phyloP scores from a whole-genome alignment of 2,113 vertebrate genomes.

The Gallinago jamesoni region DNA sequence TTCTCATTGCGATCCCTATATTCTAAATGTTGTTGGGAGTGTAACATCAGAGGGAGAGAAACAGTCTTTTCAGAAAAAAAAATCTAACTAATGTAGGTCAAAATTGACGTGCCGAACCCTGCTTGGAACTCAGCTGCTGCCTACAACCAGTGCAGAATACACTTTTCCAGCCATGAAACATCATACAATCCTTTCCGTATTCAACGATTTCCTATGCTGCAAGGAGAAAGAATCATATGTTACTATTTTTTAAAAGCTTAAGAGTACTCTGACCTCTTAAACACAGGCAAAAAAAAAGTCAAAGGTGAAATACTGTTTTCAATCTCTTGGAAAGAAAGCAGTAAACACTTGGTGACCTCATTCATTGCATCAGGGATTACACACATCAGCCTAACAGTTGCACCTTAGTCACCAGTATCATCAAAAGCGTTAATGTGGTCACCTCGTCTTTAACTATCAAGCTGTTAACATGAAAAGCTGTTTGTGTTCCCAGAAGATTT shows the following conservation, averaged over 20 bases:
- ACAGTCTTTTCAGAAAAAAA: neutral
- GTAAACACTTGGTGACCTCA: rapidly evolving
- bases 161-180: neutral
- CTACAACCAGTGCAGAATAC: neutral
- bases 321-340: neutral
- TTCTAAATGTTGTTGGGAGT: neutral
- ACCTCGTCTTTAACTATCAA: neutral
- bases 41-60: neutral
- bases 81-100: neutral
- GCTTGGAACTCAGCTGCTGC: neutral
- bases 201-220: neutral
- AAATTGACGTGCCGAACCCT: neutral
- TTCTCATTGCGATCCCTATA: neutral
- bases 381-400: neutral
- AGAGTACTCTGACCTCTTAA: neutral
- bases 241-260: neutral
- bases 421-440: neutral
- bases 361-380: neutral
- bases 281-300: neutral
- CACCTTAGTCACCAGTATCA: neutral
- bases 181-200: rapidly evolving
- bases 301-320: neutral
- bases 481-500: neutral
- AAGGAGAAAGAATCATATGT: rapidly evolving
- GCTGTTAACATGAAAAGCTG: neutral